Evolutionary conservation across 1,140 invertebrate genomes (phyloP).

Genomic region (Aphaenogaster floridana): DNA sequence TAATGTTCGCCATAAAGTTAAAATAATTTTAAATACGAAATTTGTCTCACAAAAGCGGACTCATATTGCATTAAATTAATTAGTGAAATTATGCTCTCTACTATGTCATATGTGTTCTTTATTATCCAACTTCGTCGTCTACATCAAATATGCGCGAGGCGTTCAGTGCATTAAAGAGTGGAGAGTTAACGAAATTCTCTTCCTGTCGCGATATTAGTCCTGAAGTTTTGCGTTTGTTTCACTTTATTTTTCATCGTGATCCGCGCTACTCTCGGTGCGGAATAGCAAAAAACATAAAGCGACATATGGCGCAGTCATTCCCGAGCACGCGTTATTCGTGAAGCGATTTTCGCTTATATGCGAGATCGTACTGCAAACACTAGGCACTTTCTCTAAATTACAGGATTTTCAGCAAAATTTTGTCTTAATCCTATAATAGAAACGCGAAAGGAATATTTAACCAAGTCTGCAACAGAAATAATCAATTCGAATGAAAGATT

Average conservation of each 20-base stretch:
- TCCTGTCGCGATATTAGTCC: slow-evolving; percentile 47
- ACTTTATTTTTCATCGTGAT: slow-evolving; percentile 43
- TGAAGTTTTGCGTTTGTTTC: slow-evolving; percentile 54
- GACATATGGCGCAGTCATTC: slow-evolving; percentile 33
- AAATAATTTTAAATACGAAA: slow-evolving; percentile 48
- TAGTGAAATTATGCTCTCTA: slow-evolving; percentile 46
- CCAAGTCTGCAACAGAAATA: neutral
- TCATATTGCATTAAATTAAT: slow-evolving; percentile 52
- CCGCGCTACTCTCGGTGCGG: neutral
- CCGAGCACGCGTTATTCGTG: slow-evolving; percentile 10
- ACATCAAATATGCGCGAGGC: slow-evolving; percentile 49
- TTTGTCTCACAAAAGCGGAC: slow-evolving; percentile 5
- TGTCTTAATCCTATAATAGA: slow-evolving; percentile 19
- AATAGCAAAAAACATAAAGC: slow-evolving; percentile 43
- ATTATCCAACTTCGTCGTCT: slow-evolving; percentile 46
- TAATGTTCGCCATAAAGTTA: neutral
- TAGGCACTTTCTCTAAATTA: neutral
- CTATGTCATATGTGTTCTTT: slow-evolving; percentile 29
- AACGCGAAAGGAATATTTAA: neutral
- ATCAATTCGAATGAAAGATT: neutral
- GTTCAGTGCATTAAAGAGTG: slow-evolving; percentile 39
- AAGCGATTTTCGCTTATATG: slow-evolving; percentile 35
- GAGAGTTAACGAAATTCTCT: slow-evolving; percentile 59
- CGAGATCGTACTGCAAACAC: slow-evolving; percentile 6
- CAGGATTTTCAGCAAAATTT: neutral